Conservation (phyloP, 2,797 vertebrate genomes). For the Mus spretus region DNA sequence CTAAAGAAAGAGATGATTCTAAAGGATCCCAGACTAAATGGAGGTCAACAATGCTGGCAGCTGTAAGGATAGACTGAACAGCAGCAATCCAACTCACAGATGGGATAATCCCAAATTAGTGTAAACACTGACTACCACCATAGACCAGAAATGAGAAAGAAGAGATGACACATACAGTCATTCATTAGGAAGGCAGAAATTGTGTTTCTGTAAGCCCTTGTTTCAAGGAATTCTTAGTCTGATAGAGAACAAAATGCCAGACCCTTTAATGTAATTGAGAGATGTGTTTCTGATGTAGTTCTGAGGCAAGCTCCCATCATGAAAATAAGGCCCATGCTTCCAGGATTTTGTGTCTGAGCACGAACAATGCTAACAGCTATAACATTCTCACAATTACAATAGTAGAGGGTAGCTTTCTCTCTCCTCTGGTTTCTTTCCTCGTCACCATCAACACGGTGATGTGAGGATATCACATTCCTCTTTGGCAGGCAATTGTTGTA, state of each 20-base stretch:
- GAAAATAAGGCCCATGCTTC: background rate
- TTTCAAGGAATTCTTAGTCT: background rate
- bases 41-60: background rate
- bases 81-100: background rate
- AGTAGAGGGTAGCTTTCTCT: background rate
- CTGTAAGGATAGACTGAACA: background rate
- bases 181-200: background rate
- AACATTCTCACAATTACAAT: background rate
- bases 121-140: background rate
- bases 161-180: background rate
- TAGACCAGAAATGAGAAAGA: background rate
- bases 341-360: background rate
- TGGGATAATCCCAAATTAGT: background rate
- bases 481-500: constrained; percentile 16
- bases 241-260: background rate
- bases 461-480: constrained; percentile 31
- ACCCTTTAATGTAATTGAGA: background rate
- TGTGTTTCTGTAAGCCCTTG: background rate
- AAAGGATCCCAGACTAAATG: background rate
- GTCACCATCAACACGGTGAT: background rate
- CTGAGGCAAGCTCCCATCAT: background rate
- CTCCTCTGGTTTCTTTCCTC: background rate
- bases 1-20: background rate
- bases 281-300: constrained; percentile 3
- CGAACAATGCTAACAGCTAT: background rate